Percentiles rank a stretch among this genome's conserved stretches.
Evolutionary conservation across 1,140 invertebrate genomes (phyloP).

Genomic region (Coenobita brevimanus): DNA sequence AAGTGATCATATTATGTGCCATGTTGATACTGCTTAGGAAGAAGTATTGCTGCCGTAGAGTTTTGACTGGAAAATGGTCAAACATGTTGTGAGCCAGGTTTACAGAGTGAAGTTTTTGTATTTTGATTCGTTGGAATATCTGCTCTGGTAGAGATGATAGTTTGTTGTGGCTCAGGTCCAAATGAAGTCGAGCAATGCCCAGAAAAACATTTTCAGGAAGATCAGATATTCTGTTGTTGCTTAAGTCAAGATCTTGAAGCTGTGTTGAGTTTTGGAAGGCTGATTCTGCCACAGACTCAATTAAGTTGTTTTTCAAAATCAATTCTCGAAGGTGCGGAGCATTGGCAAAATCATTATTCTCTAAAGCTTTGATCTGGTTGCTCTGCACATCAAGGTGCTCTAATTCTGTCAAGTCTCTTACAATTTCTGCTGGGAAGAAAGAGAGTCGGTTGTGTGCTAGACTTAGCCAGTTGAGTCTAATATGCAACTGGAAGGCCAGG

Average conservation of each 20-base stretch:
- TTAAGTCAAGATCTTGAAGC: conserved; percentile 85
- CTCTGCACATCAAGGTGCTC: conserved; percentile 81
- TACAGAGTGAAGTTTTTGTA: conserved; percentile 88
- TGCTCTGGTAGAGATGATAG: conserved; percentile 84
- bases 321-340: conserved; percentile 82
- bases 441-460: conserved; percentile 84
- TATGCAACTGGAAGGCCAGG: conserved; percentile 87
- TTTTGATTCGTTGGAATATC: conserved; percentile 86
- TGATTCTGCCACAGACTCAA: conserved; percentile 87
- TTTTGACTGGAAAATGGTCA: conserved; percentile 83
- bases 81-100: conserved; percentile 86
- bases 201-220: conserved; percentile 87
- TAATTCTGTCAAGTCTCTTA: conserved; percentile 74
- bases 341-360: conserved; percentile 88
- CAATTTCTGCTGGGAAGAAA: conserved; percentile 87
- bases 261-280: conserved; percentile 93
- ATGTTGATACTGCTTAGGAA: conserved; percentile 86
- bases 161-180: conserved; percentile 85
- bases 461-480: conserved; percentile 80
- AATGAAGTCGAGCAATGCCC: conserved; percentile 83
- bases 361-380: conserved; percentile 84
- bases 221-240: conserved; percentile 82
- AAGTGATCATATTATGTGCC: conserved; percentile 83
- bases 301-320: conserved; percentile 82
- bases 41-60: conserved; percentile 87